A percentile compares a stretch with the other conserved stretches of the same genome.
Evolutionary conservation across 2,113 vertebrate species (phyloP).

Genomic region (Pitta sordida): DNA sequence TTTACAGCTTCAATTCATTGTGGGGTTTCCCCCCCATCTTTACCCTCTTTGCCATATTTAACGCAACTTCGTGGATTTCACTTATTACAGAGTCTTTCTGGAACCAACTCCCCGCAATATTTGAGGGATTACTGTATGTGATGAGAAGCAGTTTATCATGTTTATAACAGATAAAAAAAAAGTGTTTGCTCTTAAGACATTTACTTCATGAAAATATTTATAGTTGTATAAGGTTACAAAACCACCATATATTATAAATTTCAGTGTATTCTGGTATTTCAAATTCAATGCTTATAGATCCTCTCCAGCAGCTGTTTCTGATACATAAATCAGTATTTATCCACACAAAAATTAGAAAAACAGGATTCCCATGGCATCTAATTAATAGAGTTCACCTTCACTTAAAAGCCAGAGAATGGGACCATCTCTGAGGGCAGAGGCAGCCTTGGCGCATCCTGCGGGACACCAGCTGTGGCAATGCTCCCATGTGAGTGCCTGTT

Average conservation of each 20-base stretch:
- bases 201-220: background rate
- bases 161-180: background rate
- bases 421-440: background rate
- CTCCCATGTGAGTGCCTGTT: accelerated
- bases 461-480: background rate
- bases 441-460: background rate
- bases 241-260: background rate
- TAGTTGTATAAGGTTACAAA: background rate
- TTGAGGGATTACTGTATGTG: no score
- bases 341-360: background rate
- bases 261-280: background rate
- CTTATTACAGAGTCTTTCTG: no score
- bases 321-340: background rate
- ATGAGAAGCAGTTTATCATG: background rate
- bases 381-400: background rate
- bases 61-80: no score
- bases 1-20: no score
- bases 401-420: background rate
- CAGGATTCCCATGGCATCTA: background rate
- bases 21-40: no score
- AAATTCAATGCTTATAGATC: background rate
- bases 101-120: no score
- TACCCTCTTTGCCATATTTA: no score
- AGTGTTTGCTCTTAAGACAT: background rate
- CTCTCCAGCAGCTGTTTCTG: background rate